Conservation (phyloP, 2,888 invertebrate species). For the Hypercompe scribonia region DNA sequence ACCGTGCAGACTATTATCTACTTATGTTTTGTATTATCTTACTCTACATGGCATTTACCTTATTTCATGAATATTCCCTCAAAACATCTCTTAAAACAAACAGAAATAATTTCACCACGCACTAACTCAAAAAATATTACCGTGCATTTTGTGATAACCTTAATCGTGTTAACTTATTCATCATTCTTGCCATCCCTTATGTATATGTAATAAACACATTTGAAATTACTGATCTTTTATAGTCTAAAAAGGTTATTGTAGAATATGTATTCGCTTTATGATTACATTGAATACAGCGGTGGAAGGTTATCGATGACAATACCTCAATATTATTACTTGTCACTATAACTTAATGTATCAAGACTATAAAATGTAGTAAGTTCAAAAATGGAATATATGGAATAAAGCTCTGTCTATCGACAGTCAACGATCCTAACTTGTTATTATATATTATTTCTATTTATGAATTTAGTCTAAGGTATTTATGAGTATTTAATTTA, state of each 20-base stretch:
- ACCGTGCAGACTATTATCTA: no score
- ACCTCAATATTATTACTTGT: neutral
- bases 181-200: neutral
- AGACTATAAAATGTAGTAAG: neutral
- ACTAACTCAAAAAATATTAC: neutral
- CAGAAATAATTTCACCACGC: neutral
- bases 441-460: no score
- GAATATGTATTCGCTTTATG: neutral
- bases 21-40: no score
- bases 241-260: neutral
- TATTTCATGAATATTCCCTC: no score
- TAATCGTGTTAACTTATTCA: neutral
- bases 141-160: neutral
- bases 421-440: no score
- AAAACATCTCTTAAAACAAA: neutral
- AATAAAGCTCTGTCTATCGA: no score
- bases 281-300: neutral
- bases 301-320: neutral
- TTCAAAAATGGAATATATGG: no score
- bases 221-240: slow-evolving; percentile 6
- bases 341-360: neutral
- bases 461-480: no score
- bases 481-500: no score
- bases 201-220: slow-evolving; percentile 24
- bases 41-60: no score